Conservation (phyloP, 2,797 vertebrate species). For the Stomatorhinus walkeri region DNA sequence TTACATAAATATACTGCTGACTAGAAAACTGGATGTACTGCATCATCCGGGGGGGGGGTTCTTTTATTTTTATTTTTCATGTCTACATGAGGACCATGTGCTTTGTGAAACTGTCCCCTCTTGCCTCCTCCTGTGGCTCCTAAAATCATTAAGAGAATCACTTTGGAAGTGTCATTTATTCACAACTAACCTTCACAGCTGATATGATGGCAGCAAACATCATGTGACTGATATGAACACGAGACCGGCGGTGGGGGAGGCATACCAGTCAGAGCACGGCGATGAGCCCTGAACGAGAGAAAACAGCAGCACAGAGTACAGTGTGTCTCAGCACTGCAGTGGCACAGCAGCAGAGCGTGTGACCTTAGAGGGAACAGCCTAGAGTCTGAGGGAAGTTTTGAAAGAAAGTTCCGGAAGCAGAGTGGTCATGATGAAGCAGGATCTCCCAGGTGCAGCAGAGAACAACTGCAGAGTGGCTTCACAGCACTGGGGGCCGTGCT, state of each 20-base stretch:
- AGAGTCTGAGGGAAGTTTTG: not conserved
- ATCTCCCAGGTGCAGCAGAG: not conserved
- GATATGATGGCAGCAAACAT: not conserved
- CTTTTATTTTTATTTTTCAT: not conserved
- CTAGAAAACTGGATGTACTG: constrained; percentile 11
- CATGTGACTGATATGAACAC: not conserved
- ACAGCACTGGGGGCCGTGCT: not conserved
- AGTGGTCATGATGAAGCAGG: not conserved
- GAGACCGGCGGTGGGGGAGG: not conserved
- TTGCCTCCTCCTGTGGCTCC: not conserved
- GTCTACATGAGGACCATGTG: not conserved
- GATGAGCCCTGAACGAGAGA: not conserved
- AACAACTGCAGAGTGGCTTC: not conserved
- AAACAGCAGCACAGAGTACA: not conserved
- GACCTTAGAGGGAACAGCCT: not conserved
- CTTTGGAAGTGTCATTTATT: not conserved
- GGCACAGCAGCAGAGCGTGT: not conserved
- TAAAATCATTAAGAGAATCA: not conserved
- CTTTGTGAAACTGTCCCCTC: not conserved
- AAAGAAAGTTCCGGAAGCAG: not conserved
- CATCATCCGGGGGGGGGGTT: not conserved
- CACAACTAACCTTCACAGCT: not conserved
- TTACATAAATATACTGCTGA: constrained; percentile 17
- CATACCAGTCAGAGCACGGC: not conserved
- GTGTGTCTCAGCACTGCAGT: not conserved